Conservation (phyloP, 2,888 invertebrate species). For the Lithophane semibrunnea region DNA sequence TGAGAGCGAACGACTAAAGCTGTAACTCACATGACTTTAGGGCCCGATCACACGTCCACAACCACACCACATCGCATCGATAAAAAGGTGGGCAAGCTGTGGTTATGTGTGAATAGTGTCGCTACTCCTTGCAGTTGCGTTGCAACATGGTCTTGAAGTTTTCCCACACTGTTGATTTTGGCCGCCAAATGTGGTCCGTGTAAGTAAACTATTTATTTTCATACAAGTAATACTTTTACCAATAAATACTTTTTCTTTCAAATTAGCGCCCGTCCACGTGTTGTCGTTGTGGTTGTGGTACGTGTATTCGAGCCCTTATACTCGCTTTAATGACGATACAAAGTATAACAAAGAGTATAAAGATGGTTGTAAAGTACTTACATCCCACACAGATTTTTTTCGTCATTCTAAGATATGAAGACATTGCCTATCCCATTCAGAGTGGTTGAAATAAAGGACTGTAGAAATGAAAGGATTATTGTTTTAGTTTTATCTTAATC, state of each 20-base stretch:
- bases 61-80: neutral
- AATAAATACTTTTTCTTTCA: no score
- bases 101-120: neutral
- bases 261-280: no score
- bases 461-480: constrained; percentile 89
- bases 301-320: constrained; percentile 30
- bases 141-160: neutral
- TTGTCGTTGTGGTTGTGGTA: neutral
- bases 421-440: constrained; percentile 81
- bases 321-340: constrained; percentile 73
- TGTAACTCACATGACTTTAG: constrained; percentile 73
- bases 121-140: neutral
- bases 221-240: no score
- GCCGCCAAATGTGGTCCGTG: neutral
- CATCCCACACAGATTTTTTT: constrained; percentile 83
- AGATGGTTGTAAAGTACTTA: constrained; percentile 74
- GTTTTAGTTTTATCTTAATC: constrained; percentile 90
- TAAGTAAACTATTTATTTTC: neutral
- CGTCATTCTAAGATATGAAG: constrained; percentile 78
- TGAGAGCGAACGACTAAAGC: constrained; percentile 67
- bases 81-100: neutral
- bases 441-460: constrained; percentile 85
- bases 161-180: no score
- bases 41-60: neutral
- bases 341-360: constrained; percentile 76